Evolutionary conservation across 2,888 invertebrate species (phyloP), one percentile per base, ranked within the genome.

Genomic region (Drosophila mulleri): DNA sequence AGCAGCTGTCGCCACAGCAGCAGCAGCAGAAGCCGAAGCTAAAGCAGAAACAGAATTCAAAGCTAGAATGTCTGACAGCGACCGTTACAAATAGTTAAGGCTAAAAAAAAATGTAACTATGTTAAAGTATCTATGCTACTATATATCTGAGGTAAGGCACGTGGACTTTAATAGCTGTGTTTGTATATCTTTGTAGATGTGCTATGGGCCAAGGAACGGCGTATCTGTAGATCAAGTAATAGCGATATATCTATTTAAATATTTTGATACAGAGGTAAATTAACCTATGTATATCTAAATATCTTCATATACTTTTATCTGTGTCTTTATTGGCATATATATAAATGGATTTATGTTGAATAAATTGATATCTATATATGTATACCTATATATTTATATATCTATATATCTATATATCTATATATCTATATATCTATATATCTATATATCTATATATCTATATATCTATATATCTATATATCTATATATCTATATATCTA

Each of bases 1-100:
- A 80, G 74, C 83, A 85, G 83, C 83, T 85, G 88, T 80, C 77
- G 82, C 59, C 48, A 41, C 37, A 48, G 58, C 64, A 20, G 59
- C 48, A 47, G 26, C 47, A 41, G 57, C 52, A 14, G 48, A 59
- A 41, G 39, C 20, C 5, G 3, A 26, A 26, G 26, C 26, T 0
- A 7, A 7, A 56, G 50, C 14, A 37, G 37, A 6, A 39, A 14
- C 16, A 39, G 37, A 62, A 69, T 63, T 75, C 67, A 78, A 74
- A 75, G 61, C 62, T 52, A 75, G 79, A 67, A 61, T 67, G 41
- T 62, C 72, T 67, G 59, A 66, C 61, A 42, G 72, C 44, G 29
- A 72, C 78, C 72, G 75, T 77, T 71, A 77, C 61, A 48, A 60
- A 63, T 70, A 72, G 72, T 78, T 67, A 63, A 72, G 37, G 7